Percentiles rank a stretch among this genome's conserved stretches.
phyloP scores from a whole-genome alignment of 2,113 vertebrate genomes.

The Rhadina sibilatrix region DNA sequence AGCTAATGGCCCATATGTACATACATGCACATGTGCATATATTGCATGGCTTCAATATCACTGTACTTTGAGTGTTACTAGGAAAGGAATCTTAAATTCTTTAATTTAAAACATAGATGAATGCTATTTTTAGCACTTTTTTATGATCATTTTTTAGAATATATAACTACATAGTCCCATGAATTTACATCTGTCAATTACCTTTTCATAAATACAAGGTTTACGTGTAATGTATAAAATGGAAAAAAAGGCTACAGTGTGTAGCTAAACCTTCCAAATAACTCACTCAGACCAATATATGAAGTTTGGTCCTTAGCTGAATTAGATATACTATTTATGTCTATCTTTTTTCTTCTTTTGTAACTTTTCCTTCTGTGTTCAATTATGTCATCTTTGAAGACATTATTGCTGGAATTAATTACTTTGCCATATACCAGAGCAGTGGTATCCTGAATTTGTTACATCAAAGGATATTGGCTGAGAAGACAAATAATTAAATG shows the following conservation, averaged over 20 bases:
- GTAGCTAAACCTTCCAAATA: background rate
- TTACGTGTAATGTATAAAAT: background rate
- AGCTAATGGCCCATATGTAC: background rate
- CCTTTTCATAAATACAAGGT: background rate
- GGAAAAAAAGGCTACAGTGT: background rate
- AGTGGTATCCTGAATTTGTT: slow-evolving; percentile 21
- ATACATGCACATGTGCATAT: background rate
- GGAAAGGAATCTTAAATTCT: background rate
- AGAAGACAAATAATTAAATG: slow-evolving; percentile 59
- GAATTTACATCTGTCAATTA: background rate
- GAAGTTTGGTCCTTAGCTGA: background rate
- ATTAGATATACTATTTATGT: background rate
- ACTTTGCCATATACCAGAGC: background rate
- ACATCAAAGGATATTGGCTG: slow-evolving; percentile 53
- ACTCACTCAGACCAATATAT: background rate
- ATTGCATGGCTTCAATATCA: background rate
- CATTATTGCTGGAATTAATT: background rate
- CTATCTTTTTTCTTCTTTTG: background rate
- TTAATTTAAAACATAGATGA: background rate
- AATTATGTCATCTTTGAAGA: background rate
- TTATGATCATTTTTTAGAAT: background rate
- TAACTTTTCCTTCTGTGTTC: background rate
- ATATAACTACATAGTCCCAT: background rate
- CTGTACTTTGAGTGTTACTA: background rate
- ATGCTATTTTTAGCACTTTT: background rate